Evolutionary conservation across 2,888 invertebrate species (phyloP), one percentile per base, ranked within the genome.

Genomic region (Terebella lapidaria): DNA sequence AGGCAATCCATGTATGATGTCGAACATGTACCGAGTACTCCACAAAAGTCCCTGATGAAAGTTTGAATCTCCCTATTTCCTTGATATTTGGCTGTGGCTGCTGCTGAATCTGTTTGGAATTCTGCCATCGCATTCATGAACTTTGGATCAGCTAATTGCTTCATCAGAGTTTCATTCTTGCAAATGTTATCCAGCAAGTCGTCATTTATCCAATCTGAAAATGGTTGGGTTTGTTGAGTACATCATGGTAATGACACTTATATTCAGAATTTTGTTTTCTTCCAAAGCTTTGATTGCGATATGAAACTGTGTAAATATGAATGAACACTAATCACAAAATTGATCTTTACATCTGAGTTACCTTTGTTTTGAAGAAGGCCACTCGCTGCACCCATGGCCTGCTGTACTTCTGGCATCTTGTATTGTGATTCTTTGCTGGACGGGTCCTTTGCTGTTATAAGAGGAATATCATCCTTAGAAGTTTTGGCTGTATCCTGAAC

Each of bases 1-100:
- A n/a, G n/a, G n/a, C n/a, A 35, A 35, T 35, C 42, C 42, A 35
- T 35, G 42, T 35, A 15, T n/a, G n/a, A n/a, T n/a, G n/a, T n/a
- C n/a, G n/a, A n/a, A n/a, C n/a, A n/a, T 35, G 62, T 65, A 78
- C 78, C 78, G 64, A 78, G 66, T 2, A 78, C 47, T 28, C 70
- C 70, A 68, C 75, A 77, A 59, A 77, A 77, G 29, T 76, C 74
- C 54, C 67, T 69, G 26, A 78, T 68, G 59, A 76, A 75, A 28
- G 67, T 67, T 59, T 75, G 74, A 49, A 77, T 69, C 58, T 77
- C 75, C n/a, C 56, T 54, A 54, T 77, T 72, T 53, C 72, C 63
- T 30, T 70, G 68, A 59, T 78, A 78, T 60, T 74, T 76, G n/a
- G 10, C 42, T n/a, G n/a, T 15, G n/a, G 42, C 42, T 35, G 10